These are phyloP conservation scores for Xestoiulus laeticollis DNA, from an alignment of 2,888 invertebrate species.

Conservation along the genomic window DNA sequence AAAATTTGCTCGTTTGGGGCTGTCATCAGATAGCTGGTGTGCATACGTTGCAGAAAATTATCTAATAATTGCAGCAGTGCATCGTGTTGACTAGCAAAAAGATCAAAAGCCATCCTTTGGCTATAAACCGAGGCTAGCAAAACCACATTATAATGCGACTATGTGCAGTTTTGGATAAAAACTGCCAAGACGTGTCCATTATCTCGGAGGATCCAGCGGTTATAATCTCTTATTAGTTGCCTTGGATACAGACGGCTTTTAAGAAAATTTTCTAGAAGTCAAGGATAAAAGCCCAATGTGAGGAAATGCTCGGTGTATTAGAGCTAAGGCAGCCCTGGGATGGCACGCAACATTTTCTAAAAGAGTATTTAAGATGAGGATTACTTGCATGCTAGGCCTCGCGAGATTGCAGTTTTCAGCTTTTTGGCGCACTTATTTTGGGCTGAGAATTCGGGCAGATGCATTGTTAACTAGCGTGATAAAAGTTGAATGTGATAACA, in stretches of 20 bases:
- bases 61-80: slow-evolving; percentile 1
- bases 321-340: neutral
- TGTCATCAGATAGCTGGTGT: neutral
- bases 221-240: slow-evolving; percentile 37
- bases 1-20: neutral
- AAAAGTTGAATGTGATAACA: slow-evolving; percentile 37
- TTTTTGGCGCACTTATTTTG: neutral
- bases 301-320: neutral
- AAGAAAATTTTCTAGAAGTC: slow-evolving; percentile 9
- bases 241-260: slow-evolving; percentile 4
- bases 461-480: slow-evolving; percentile 37
- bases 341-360: neutral
- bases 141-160: neutral
- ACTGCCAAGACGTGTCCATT: slow-evolving; percentile 27
- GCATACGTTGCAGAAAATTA: neutral
- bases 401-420: slow-evolving; percentile 30
- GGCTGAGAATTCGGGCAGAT: neutral
- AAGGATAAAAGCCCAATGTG: neutral
- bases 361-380: neutral
- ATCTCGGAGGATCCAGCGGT: neutral
- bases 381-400: neutral
- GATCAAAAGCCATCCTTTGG: neutral
- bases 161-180: neutral
- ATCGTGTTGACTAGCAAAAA: slow-evolving; percentile 34
- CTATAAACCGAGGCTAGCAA: slow-evolving; percentile 11